phyloP scores from a whole-genome alignment of 2,797 vertebrate species.

The Hemitrygon akajei region DNA sequence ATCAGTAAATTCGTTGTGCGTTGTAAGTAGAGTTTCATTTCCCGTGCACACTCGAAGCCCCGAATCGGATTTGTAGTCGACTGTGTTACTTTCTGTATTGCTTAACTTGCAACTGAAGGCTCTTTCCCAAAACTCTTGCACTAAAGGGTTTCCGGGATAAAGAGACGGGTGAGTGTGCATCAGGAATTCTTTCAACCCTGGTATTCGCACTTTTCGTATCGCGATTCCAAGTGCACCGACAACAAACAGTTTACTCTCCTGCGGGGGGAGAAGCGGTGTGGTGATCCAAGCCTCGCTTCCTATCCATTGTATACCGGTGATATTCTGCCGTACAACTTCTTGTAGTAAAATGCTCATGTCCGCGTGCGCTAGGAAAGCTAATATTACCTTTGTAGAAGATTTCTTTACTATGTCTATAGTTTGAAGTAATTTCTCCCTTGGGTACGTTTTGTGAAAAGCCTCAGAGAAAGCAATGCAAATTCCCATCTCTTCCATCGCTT shows the following conservation, averaged over 20 bases:
- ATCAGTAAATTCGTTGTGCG: conserved; percentile 58
- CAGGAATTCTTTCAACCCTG: not conserved
- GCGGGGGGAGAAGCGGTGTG: too few relatives aligned
- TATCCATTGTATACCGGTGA: not conserved
- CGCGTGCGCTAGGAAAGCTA: not conserved
- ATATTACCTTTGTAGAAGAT: not conserved
- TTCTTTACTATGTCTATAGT: conserved; percentile 59
- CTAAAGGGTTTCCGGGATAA: not conserved
- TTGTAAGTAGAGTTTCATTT: conserved; percentile 53
- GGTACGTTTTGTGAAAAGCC: conserved; percentile 63
- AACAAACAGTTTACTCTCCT: not conserved
- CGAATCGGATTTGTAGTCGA: conserved; percentile 17
- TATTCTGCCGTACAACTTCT: not conserved
- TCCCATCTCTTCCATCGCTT: conserved; percentile 57
- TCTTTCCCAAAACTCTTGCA: not conserved
- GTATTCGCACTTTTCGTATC: not conserved
- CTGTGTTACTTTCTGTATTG: conserved; percentile 38
- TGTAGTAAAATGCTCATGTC: conserved; percentile 8
- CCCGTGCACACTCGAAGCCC: conserved; percentile 50
- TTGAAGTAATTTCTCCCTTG: conserved; percentile 58
- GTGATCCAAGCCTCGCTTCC: too few relatives aligned
- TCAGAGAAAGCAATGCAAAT: conserved; percentile 65
- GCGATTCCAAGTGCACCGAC: not conserved
- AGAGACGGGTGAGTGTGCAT: not conserved
- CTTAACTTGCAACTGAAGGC: conserved; percentile 54